phyloP scores from a whole-genome alignment of 1,140 invertebrate species.

The Geopemphigus sp. region DNA sequence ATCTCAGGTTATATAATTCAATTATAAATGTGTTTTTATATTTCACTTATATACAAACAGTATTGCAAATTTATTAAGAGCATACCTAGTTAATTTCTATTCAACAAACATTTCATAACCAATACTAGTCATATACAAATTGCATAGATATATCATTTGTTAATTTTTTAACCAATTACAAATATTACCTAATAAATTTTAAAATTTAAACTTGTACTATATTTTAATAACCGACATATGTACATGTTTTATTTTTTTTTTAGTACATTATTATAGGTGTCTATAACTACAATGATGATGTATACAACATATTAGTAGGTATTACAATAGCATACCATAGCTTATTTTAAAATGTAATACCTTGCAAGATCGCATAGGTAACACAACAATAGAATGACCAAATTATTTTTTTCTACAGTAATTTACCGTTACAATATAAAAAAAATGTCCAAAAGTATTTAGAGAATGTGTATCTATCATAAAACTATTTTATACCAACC shows the following conservation, averaged over 20 bases:
- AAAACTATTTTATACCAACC: background rate
- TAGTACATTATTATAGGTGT: background rate
- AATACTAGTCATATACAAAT: no score
- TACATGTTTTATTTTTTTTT: background rate
- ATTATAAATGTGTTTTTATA: no score
- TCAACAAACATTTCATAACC: no score
- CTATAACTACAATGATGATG: background rate
- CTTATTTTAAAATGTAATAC: conserved; percentile 25
- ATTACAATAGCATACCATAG: conserved; percentile 32
- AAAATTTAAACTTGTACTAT: no score
- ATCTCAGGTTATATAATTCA: no score
- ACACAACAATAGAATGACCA: conserved; percentile 40
- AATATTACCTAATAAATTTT: no score
- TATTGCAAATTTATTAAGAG: no score
- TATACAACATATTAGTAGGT: background rate
- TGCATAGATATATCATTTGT: no score
- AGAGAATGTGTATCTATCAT: background rate
- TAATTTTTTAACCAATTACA: no score
- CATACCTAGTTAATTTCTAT: no score
- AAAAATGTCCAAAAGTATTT: conserved; percentile 38
- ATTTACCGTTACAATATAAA: conserved; percentile 40
- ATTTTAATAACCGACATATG: background rate
- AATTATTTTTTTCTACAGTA: conserved; percentile 31
- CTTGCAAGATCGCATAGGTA: conserved; percentile 9
- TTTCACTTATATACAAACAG: no score